Conservation (phyloP, 1,140 invertebrate genomes). For the Sycophaga agraensis region DNA sequence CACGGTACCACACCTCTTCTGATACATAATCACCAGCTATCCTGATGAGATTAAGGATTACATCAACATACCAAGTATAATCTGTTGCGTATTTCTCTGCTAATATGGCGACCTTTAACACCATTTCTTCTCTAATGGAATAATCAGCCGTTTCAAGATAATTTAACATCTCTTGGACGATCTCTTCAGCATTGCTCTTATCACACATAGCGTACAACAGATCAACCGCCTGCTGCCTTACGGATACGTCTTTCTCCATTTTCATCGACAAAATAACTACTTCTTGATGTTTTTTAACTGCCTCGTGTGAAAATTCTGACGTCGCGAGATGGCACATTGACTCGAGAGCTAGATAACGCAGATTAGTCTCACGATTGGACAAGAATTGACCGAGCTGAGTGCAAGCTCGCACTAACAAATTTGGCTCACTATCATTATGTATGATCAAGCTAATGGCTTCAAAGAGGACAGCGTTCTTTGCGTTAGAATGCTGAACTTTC, state of each 20-base stretch:
- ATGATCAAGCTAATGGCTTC: constrained; percentile 99
- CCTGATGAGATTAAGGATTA: constrained; percentile 98
- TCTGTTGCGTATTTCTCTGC: constrained; percentile 99
- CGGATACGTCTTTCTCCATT: constrained; percentile 99
- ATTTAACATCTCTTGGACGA: constrained; percentile 99
- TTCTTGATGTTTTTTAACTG: constrained; percentile 99
- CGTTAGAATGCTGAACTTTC: constrained; percentile 99
- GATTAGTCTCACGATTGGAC: constrained; percentile 97
- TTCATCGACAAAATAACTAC: constrained; percentile 99
- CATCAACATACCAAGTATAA: constrained; percentile 99
- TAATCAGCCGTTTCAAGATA: constrained; percentile 99
- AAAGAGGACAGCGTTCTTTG: constrained; percentile 99
- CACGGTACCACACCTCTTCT: constrained; percentile 98
- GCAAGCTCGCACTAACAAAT: constrained; percentile 94
- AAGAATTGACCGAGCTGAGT: constrained; percentile 99
- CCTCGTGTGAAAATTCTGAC: constrained; percentile 99
- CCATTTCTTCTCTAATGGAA: constrained; percentile 99
- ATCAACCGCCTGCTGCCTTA: constrained; percentile 97
- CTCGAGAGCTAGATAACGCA: constrained; percentile 96
- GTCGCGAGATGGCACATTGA: constrained; percentile 99
- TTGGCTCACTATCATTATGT: constrained; percentile 98
- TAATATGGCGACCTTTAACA: constrained; percentile 98
- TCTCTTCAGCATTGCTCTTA: constrained; percentile 98
- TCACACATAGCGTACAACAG: constrained; percentile 99
- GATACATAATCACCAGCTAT: constrained; percentile 99